Percentiles rank a stretch among this genome's conserved stretches.
phyloP scores from a whole-genome alignment of 2,113 vertebrate genomes.

The Hystrix cristata region DNA sequence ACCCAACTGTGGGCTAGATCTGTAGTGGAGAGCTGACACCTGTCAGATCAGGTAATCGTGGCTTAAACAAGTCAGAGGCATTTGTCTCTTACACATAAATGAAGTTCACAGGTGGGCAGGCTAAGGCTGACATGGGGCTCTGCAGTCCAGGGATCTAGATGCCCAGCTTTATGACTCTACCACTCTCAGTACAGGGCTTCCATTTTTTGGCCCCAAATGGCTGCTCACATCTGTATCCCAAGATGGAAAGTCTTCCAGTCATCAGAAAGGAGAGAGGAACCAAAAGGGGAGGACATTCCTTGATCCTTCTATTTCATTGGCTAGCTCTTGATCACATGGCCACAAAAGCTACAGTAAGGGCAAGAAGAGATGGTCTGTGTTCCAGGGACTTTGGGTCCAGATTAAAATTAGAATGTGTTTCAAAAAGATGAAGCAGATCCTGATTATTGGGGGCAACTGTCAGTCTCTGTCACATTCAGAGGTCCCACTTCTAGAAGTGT shows the following conservation, averaged over 20 bases:
- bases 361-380: slow-evolving; percentile 6
- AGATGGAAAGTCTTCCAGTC: not conserved
- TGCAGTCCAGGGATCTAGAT: not conserved
- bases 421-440: not conserved
- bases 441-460: not conserved
- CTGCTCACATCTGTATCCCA: slow-evolving; percentile 1
- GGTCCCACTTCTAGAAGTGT: not conserved
- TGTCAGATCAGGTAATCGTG: not conserved
- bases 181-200: not conserved
- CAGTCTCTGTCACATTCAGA: not conserved
- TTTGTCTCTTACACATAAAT: not conserved
- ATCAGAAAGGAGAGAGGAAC: slow-evolving; percentile 1
- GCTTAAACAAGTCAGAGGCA: not conserved
- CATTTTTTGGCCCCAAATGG: not conserved
- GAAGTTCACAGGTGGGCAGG: not conserved
- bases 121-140: not conserved
- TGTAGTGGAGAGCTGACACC: not conserved
- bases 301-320: not conserved
- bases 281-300: not conserved
- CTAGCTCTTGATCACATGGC: not conserved
- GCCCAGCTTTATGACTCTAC: not conserved
- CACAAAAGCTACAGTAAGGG: not conserved
- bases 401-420: not conserved
- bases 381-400: not conserved
- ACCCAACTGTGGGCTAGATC: not conserved